Conservation (phyloP, 2,888 invertebrate genomes). For the Dichetophora obliterata region DNA sequence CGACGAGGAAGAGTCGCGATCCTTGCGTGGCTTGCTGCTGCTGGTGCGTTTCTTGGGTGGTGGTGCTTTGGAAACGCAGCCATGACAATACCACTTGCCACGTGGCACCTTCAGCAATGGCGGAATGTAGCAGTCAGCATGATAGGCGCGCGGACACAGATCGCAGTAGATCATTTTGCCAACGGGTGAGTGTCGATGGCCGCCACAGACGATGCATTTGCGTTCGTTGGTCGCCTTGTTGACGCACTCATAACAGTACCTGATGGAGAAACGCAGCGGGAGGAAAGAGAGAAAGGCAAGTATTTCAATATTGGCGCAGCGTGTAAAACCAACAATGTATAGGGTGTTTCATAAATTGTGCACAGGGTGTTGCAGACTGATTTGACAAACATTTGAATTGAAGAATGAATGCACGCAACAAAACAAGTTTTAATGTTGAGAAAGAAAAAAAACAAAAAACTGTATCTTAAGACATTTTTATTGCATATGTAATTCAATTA, state of each 20-base stretch:
- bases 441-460: background rate
- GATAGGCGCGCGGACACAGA: constrained; percentile 91
- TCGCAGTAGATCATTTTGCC: constrained; percentile 86
- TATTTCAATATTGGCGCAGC: background rate
- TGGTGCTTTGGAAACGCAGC: constrained; percentile 88
- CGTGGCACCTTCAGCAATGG: constrained; percentile 85
- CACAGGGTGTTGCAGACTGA: constrained; percentile 21
- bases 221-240: constrained; percentile 93
- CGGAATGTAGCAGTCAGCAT: constrained; percentile 93
- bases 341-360: constrained; percentile 23
- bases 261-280: constrained; percentile 57
- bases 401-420: constrained; percentile 6
- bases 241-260: constrained; percentile 96
- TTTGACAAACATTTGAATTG: constrained; percentile 2
- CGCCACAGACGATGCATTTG: constrained; percentile 95
- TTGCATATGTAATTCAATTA: background rate
- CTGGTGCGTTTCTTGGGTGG: constrained; percentile 77
- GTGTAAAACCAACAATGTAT: background rate
- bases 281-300: background rate
- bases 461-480: background rate
- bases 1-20: constrained; percentile 59
- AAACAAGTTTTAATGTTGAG: background rate
- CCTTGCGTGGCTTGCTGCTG: constrained; percentile 73
- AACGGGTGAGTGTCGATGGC: constrained; percentile 73
- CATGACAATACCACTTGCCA: constrained; percentile 91